These are phyloP conservation scores for Limnodromus scolopaceus DNA, from an alignment of 2,797 vertebrate species.

Conservation along the genomic window DNA sequence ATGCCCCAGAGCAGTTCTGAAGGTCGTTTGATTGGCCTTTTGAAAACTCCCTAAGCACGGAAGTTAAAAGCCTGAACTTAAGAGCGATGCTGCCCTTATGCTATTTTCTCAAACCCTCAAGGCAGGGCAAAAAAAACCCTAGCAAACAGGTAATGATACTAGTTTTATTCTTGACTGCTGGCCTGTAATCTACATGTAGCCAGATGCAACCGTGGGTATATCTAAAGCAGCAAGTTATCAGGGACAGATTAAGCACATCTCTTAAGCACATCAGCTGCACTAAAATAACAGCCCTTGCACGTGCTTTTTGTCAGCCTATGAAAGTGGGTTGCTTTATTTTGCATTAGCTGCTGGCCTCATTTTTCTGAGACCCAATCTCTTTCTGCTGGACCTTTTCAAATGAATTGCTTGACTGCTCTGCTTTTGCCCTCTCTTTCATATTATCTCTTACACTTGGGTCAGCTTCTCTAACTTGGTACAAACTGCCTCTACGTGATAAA, in stretches of 20 bases:
- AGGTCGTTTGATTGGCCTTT: not conserved
- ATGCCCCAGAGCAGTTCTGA: not conserved
- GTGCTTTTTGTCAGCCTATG: not conserved
- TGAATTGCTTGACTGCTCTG: not conserved
- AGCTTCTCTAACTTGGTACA: not conserved
- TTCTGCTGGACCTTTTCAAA: not conserved
- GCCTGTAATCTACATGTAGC: not conserved
- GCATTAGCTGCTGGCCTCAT: conserved; percentile 5
- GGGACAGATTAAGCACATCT: not conserved
- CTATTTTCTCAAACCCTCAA: not conserved
- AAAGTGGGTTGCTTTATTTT: conserved; percentile 5
- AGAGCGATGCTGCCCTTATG: not conserved
- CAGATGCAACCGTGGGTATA: not conserved
- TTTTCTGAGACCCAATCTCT: not conserved
- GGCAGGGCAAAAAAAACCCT: not conserved
- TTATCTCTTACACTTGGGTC: not conserved
- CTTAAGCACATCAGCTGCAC: conserved; percentile 2
- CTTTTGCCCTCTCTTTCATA: not conserved
- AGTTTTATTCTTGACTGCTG: not conserved
- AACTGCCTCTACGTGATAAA: not conserved
- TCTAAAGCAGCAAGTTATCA: not conserved
- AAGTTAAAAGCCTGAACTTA: not conserved
- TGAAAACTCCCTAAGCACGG: not conserved
- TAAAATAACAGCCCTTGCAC: not conserved
- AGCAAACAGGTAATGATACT: not conserved